Evolutionary conservation across 2,113 vertebrate genomes (phyloP).

Genomic region (Datnioides undecimradiatus): DNA sequence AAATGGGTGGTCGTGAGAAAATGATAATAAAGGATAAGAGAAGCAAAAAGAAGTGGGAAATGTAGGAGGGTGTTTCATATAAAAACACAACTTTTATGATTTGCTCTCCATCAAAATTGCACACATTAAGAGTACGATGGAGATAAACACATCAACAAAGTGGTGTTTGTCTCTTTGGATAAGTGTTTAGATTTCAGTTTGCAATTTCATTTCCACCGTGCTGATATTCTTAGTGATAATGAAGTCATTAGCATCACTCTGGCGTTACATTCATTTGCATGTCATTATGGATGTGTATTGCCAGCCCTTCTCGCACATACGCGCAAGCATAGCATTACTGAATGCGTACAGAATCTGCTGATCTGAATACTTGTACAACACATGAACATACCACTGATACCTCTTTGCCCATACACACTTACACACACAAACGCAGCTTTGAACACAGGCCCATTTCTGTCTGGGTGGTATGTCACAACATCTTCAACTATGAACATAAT

Average conservation of each 20-base stretch:
- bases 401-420: slow-evolving; percentile 24
- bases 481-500: slow-evolving; percentile 60
- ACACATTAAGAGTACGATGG: slow-evolving; percentile 11
- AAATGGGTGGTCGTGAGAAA: background rate
- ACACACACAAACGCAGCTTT: no score
- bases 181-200: slow-evolving; percentile 42
- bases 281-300: slow-evolving; percentile 45
- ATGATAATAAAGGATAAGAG: background rate
- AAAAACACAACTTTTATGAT: slow-evolving; percentile 3
- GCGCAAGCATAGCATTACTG: background rate
- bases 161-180: slow-evolving; percentile 13
- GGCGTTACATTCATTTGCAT: slow-evolving; percentile 73
- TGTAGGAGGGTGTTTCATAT: background rate
- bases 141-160: slow-evolving; percentile 12
- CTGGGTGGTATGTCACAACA: slow-evolving; percentile 43
- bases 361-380: slow-evolving; percentile 24
- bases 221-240: slow-evolving; percentile 58
- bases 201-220: slow-evolving; percentile 45
- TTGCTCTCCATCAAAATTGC: slow-evolving; percentile 18
- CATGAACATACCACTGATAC: slow-evolving; percentile 11
- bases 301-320: background rate
- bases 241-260: slow-evolving; percentile 70
- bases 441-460: slow-evolving; percentile 13
- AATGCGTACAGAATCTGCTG: slow-evolving; percentile 35
- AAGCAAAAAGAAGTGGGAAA: background rate